These are phyloP conservation scores for Sylvia atricapilla DNA, from an alignment of 2,113 vertebrate genomes.

Conservation along the genomic window DNA sequence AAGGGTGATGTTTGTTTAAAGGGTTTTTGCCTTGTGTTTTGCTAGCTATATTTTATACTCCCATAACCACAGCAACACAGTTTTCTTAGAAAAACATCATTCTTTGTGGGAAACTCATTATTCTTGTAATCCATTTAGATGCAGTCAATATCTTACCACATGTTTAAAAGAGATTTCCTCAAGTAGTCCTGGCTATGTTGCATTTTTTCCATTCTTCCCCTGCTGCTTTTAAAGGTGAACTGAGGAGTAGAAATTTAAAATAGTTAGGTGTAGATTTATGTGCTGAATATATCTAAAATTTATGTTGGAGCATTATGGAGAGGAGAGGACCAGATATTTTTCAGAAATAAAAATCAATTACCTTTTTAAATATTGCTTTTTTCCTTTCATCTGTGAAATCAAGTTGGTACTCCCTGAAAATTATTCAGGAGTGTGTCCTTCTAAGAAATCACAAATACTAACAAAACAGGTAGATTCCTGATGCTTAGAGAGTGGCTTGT, in stretches of 20 bases:
- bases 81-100: neutral
- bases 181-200: neutral
- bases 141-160: neutral
- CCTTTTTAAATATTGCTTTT: neutral
- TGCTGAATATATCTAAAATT: neutral
- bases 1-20: neutral
- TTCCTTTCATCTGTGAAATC: neutral
- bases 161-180: neutral
- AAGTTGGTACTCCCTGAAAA: neutral
- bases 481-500: neutral
- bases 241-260: neutral
- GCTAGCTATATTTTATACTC: neutral
- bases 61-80: accelerated
- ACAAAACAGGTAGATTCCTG: neutral
- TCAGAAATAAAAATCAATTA: neutral
- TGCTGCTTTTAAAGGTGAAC: neutral
- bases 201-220: neutral
- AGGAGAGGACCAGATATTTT: neutral
- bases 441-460: neutral
- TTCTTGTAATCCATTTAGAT: neutral
- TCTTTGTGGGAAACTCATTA: neutral
- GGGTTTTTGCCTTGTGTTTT: neutral
- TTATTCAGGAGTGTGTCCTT: neutral
- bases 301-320: neutral
- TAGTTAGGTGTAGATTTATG: neutral